Evolutionary conservation across 2,797 vertebrate species (phyloP), one percentile per base, ranked within the genome.

Genomic region (Rhyacichthys aspro): DNA sequence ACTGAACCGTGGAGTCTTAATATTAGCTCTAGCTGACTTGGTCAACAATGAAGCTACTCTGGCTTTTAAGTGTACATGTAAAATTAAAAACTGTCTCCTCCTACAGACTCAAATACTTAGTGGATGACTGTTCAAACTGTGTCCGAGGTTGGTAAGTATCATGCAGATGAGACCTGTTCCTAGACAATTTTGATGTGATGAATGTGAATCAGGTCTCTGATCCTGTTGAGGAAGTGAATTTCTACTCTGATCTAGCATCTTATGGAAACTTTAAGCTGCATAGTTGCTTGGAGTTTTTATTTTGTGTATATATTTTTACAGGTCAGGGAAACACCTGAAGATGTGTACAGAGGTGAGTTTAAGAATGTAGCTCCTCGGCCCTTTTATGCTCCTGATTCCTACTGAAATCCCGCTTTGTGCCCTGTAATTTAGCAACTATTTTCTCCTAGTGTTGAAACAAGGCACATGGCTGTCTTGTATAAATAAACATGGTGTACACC

Each of bases 11-110:
- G 91, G 70, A 86, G 90, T 78, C 48, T 59, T 59, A 54, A 28
- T 83, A 91, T 93, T 93, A 93, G 92, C 92, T 93, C 91, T 93
- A 91, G 64, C 91, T 92, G 91, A 93, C 18, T 3, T 76, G 89
- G 89, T 88, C 84, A 9, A 48, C 57, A 15, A 5, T 0, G 1
- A 1, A 1, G 3, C 0, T 0, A 10, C n/a, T 0, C 0, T 5
- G 16, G 0, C 14, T 11, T 9, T 0, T 5, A 0, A 0, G 1
- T 45, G 15, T 58, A n/a, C 34, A 15, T 64, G 1, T 46, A 64
- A 33, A 43, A 19, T 48, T 18, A 0, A 9, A 2, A 11, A 2
- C 1, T 5, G 5, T 48, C 0, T 0, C 0, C 19, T 19, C 0
- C 18, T 19, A 32, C 38, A 50, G 47, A 39, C 14, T 32, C 7